Evolutionary conservation across 2,113 vertebrate species (phyloP).

Genomic region (Mirza zaza): DNA sequence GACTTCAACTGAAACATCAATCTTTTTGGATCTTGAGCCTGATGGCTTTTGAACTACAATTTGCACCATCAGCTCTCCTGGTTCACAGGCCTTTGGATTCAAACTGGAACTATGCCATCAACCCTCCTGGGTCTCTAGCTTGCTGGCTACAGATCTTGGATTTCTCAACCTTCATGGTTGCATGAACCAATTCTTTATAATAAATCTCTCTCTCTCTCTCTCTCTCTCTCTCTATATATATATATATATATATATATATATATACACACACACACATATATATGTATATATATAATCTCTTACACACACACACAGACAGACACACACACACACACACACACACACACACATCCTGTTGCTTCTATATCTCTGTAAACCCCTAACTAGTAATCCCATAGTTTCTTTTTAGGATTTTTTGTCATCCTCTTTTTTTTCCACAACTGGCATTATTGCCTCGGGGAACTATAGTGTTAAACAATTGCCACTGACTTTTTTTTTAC

Average conservation of each 20-base stretch:
- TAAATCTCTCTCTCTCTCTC: neutral
- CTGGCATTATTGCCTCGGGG: neutral
- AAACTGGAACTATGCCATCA: neutral
- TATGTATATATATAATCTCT: neutral
- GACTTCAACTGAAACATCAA: neutral
- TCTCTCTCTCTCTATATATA: too few relatives aligned
- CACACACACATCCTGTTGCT: neutral
- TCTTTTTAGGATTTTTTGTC: neutral
- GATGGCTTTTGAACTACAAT: neutral
- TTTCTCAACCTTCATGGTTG: neutral
- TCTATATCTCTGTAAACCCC: neutral
- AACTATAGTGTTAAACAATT: neutral
- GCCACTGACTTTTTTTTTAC: neutral
- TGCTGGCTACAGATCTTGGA: neutral
- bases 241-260: neutral
- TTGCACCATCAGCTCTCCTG: neutral
- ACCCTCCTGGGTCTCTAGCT: neutral
- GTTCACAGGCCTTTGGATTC: neutral
- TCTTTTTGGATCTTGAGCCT: neutral
- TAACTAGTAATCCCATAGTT: neutral
- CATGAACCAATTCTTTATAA: neutral
- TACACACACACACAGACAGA: neutral
- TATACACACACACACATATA: too few relatives aligned
- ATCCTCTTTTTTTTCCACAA: neutral
- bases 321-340: neutral